A percentile compares a stretch with the other conserved stretches of the same genome.
Conservation (phyloP, 2,888 invertebrate genomes). For the Periphyllus acericola region DNA sequence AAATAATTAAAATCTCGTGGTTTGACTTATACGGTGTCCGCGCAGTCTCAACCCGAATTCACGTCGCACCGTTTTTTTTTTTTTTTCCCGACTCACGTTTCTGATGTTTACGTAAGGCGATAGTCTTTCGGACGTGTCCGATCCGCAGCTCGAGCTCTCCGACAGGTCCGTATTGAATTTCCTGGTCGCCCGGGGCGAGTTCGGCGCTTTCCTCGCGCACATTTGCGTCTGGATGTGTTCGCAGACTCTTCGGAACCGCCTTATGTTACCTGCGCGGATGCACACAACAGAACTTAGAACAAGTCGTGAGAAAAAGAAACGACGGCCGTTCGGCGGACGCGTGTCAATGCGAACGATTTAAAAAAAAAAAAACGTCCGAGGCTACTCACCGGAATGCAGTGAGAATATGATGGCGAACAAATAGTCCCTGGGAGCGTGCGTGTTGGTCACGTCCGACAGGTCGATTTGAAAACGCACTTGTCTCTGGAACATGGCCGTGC, state of each 20-base stretch:
- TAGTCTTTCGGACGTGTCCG: slow-evolving; percentile 75
- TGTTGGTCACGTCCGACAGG: slow-evolving; percentile 83
- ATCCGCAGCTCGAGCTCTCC: slow-evolving; percentile 77
- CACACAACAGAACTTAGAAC: too few relatives aligned
- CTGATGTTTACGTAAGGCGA: slow-evolving; percentile 71
- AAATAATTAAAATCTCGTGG: not conserved
- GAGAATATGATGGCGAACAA: slow-evolving; percentile 95
- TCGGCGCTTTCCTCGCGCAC: slow-evolving; percentile 72
- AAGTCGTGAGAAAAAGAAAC: too few relatives aligned
- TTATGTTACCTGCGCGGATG: slow-evolving; percentile 82
- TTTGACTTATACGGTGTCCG: not conserved
- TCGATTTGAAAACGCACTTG: slow-evolving; percentile 96
- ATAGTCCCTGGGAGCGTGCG: slow-evolving; percentile 71
- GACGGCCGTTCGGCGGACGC: not conserved
- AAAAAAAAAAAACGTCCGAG: not conserved
- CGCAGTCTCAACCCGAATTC: too few relatives aligned
- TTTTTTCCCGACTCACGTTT: slow-evolving; percentile 68
- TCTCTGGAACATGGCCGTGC: slow-evolving; percentile 95
- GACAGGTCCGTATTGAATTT: slow-evolving; percentile 76
- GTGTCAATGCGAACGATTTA: not conserved
- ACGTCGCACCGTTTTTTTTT: too few relatives aligned
- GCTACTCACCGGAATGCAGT: slow-evolving; percentile 82
- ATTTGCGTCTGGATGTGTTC: slow-evolving; percentile 94
- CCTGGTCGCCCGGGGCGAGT: slow-evolving; percentile 74
- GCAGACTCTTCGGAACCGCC: slow-evolving; percentile 93